These are phyloP conservation scores for Calliscelio sp. DNA, from an alignment of 2,888 invertebrate genomes.

Conservation along the genomic window DNA sequence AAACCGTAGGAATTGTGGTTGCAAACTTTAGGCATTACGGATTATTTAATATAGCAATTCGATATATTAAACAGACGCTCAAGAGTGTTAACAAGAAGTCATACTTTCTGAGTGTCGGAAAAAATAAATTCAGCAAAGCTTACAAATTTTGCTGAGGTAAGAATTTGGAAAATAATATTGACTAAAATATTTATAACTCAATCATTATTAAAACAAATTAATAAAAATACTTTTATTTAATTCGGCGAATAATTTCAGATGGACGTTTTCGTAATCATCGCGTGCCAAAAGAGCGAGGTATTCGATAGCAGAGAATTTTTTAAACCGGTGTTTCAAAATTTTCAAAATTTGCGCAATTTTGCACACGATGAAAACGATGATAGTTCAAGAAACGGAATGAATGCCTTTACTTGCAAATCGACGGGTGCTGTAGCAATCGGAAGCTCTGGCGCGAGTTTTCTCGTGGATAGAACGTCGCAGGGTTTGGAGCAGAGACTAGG, in stretches of 20 bases:
- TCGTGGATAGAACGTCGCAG: conserved; percentile 92
- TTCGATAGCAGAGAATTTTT: conserved; percentile 95
- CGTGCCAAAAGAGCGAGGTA: conserved; percentile 96
- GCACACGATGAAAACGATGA: conserved; percentile 78
- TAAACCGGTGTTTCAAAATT: conserved; percentile 94
- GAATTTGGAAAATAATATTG: conserved; percentile 1
- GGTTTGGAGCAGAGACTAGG: conserved; percentile 94
- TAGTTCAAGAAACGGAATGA: conserved; percentile 83
- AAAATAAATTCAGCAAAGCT: conserved; percentile 97
- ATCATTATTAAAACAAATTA: too few relatives aligned
- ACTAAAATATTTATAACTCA: too few relatives aligned
- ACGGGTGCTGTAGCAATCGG: conserved; percentile 85
- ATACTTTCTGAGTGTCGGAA: conserved; percentile 97
- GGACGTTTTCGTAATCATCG: conserved; percentile 96
- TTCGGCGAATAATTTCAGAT: conserved; percentile 87
- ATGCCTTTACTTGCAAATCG: conserved; percentile 77
- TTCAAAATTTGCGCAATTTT: conserved; percentile 89
- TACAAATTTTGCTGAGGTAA: conserved; percentile 96
- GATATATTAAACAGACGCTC: conserved; percentile 87
- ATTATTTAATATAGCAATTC: conserved; percentile 92
- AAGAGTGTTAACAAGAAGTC: conserved; percentile 93
- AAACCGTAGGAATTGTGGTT: conserved; percentile 94
- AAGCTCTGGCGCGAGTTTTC: conserved; percentile 89
- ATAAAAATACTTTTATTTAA: too few relatives aligned
- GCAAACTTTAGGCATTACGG: conserved; percentile 95